Base-by-base conservation (phyloP, 2,113 vertebrate genomes). In the Ursus arctos region DNA sequence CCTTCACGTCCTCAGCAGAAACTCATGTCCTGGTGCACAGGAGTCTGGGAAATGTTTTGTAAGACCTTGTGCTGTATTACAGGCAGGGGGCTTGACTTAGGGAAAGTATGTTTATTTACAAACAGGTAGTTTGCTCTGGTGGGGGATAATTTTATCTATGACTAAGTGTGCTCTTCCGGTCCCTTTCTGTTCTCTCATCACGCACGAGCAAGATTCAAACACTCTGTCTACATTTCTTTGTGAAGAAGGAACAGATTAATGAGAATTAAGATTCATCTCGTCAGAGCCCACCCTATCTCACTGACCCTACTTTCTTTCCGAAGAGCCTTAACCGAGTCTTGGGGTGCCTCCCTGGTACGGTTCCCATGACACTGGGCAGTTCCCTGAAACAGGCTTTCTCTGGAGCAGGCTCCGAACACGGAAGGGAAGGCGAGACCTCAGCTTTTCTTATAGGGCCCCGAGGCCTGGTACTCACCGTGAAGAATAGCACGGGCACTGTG, bases 401-500 rank as follows among this genome's bases (percentile, higher is more conserved):
- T 65, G 65, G 13, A 49, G 43, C 1, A 2, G 31, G 43, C 26
- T 86, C 47, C 49, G 33, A 40, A 36, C n/a, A 13, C 47, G 19
- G 96, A 33, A n/a, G 19, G 33, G 7, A 40, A 80, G 55, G 28
- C 0, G 2, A 89, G 53, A 77, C 69, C 49, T 33, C 9, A 16
- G 80, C 11, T 16, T 90, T 94, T 91, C 74, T 88, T 95, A 79
- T 55, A 79, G 40, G 0, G 6, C 4, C 1, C 31, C 0, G 43
- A 51, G 47, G 71, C 6, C 63, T 69, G 88, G 67, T 74, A 99
- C 99, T 99, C 97, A 99, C 99, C 21, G 99, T 99, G 98, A 99
- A 99, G 95, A 99, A 99, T 5, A 99, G 97, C 90, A 99, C 99
- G 0, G 99, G 99, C 51, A 99, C 99, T 0, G 99, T 99, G 94